Conservation (phyloP, 1,140 invertebrate species). For the Eulimnadia texana region DNA sequence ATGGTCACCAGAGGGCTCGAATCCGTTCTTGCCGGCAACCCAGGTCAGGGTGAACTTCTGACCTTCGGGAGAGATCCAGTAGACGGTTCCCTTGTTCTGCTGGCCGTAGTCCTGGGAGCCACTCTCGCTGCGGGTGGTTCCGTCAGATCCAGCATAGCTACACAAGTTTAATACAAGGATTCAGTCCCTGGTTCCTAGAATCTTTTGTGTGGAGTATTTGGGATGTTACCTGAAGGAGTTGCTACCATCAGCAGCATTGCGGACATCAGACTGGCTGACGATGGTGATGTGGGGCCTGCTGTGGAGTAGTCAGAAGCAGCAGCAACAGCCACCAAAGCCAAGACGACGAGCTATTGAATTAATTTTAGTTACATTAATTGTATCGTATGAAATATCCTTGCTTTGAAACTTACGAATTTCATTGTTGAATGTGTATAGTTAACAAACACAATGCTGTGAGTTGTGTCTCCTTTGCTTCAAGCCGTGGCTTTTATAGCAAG, state of each 20-base stretch:
- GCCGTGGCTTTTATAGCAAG: background rate
- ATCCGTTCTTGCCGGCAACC: slow-evolving; percentile 22
- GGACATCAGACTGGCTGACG: too few species aligned
- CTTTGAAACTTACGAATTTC: background rate
- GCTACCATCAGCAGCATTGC: too few species aligned
- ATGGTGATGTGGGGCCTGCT: too few species aligned
- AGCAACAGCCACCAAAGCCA: background rate
- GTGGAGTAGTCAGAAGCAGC: too few species aligned
- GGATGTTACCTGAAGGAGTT: background rate
- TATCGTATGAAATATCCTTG: background rate
- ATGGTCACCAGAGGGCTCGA: slow-evolving; percentile 19
- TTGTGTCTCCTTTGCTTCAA: background rate
- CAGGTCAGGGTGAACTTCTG: slow-evolving; percentile 18
- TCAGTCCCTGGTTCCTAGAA: too few species aligned
- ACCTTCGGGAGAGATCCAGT: slow-evolving; percentile 17
- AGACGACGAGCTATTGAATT: background rate
- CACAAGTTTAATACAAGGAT: background rate
- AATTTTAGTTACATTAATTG: too few species aligned
- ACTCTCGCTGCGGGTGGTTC: background rate
- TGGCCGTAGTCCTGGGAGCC: background rate
- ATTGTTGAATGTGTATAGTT: background rate
- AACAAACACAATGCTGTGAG: background rate
- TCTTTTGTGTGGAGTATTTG: too few species aligned
- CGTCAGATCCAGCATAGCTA: background rate
- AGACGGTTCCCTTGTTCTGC: slow-evolving; percentile 27